Conservation (phyloP, 2,113 vertebrate species). For the Pagrus major region DNA sequence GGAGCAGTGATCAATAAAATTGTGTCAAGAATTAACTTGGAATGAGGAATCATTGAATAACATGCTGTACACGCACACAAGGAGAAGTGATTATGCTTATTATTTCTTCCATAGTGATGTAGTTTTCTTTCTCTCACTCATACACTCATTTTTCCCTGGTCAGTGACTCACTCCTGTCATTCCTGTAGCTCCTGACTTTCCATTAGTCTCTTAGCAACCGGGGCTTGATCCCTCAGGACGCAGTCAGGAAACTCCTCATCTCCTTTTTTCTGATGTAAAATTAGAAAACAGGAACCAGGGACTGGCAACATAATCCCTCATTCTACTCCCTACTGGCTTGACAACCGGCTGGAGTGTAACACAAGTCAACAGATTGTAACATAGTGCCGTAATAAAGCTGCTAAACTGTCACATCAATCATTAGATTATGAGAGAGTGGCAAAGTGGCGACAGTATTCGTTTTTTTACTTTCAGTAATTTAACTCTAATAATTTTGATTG, state of each 20-base stretch:
- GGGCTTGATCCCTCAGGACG: constrained; percentile 57
- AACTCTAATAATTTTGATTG: neutral
- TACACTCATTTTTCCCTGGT: constrained; percentile 8
- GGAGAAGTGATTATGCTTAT: neutral
- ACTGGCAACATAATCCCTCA: constrained; percentile 20
- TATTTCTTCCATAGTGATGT: constrained; percentile 8
- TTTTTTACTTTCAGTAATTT: neutral
- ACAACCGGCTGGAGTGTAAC: neutral
- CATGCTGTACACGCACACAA: neutral
- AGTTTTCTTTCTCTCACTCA: constrained; percentile 2
- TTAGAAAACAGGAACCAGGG: constrained; percentile 67
- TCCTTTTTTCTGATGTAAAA: constrained; percentile 61
- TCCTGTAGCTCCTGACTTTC: constrained; percentile 62
- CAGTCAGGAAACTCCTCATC: constrained; percentile 59
- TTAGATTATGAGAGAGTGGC: neutral
- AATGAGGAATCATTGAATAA: neutral
- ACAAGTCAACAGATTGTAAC: neutral
- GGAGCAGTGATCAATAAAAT: constrained; percentile 11
- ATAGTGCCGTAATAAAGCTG: constrained; percentile 6
- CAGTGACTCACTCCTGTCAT: constrained; percentile 68
- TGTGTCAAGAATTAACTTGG: neutral
- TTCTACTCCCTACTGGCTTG: constrained; percentile 21
- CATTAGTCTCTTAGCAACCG: constrained; percentile 76
- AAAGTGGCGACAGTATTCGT: neutral
- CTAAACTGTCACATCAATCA: neutral